Evolutionary conservation across 2,113 vertebrate species (phyloP), one percentile per base, ranked within the genome.

Genomic region (Butastur rufipennis): DNA sequence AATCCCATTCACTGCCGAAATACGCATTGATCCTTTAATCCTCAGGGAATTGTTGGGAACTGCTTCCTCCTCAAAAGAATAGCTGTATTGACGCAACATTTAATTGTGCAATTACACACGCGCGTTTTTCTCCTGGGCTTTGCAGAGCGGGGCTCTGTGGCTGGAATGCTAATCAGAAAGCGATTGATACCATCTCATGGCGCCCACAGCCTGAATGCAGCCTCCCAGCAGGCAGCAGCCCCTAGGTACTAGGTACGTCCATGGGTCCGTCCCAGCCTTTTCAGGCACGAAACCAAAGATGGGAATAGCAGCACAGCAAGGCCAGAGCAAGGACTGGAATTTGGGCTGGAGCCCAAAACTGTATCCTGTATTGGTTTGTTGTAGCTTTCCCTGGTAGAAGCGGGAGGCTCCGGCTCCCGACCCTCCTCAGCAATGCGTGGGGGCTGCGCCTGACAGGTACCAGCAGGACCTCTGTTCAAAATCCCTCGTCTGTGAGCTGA

Each of bases 1-100:
- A 80, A 22, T 84, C 56, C 75, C 86, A 90, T 96, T 96, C 92
- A 88, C 26, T 78, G 82, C 58, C 0, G 83, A 81, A 86, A 81
- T 36, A 7, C 81, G 48, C 86, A 86, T 93, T 92, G 95, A 97
- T 97, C 92, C 73, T 82, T 95, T 81, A 97, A 90, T 93, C 90
- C 90, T 56, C 12, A 32, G 74, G 92, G 53, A 47, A 82, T 72
- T 14, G 0, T 27, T 52, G 45, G 82, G 89, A 93, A 38, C 45
- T 32, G 72, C 63, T 94, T 88, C 87, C 86, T 94, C 61, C 91
- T 96, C 0, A 8, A 75, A 94, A 95, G 88, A 94, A 90, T 92
- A 4, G 3, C 84, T 11, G 78, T 43, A 48, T 47, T 94, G 93
- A 75, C 1, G 29, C 89, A 90, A 58, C 2, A 13, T 42, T 68